These are phyloP conservation scores for Coleophora flavipennella DNA, from an alignment of 2,888 invertebrate species.

Conservation along the genomic window DNA sequence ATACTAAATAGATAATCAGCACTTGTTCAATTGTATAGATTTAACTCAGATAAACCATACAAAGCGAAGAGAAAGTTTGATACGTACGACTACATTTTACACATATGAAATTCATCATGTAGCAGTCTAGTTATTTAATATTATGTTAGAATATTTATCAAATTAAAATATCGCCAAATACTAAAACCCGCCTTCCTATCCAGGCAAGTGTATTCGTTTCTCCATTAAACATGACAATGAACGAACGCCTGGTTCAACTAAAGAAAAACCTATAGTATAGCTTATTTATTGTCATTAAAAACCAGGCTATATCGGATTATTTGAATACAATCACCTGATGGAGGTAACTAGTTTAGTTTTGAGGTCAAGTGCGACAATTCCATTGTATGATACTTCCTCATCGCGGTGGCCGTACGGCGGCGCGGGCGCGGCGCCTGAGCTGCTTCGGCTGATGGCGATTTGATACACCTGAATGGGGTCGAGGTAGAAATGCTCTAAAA, in stretches of 20 bases:
- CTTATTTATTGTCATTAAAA: neutral
- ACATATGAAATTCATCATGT: too few species aligned
- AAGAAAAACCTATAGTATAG: too few species aligned
- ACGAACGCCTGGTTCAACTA: too few species aligned
- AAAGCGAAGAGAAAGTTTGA: neutral
- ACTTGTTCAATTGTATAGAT: too few species aligned
- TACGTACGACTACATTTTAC: neutral
- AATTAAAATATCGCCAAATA: too few species aligned
- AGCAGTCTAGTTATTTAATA: too few species aligned
- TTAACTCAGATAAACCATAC: neutral
- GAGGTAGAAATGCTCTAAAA: conserved; percentile 1
- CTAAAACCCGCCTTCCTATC: too few species aligned
- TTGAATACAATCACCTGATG: conserved; percentile 1
- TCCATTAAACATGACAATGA: too few species aligned
- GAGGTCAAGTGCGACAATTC: conserved; percentile 40
- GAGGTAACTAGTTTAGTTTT: conserved; percentile 24
- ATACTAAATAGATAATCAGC: too few species aligned
- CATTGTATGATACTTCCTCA: conserved; percentile 29
- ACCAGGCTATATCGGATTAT: neutral
- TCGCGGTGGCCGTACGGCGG: conserved; percentile 3
- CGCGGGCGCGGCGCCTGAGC: too few species aligned
- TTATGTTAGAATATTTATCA: neutral
- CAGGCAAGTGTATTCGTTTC: too few species aligned
- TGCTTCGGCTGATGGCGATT: too few species aligned
- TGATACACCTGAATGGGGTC: neutral